Conservation (phyloP, 2,888 invertebrate species). For the Tinea pellionella region DNA sequence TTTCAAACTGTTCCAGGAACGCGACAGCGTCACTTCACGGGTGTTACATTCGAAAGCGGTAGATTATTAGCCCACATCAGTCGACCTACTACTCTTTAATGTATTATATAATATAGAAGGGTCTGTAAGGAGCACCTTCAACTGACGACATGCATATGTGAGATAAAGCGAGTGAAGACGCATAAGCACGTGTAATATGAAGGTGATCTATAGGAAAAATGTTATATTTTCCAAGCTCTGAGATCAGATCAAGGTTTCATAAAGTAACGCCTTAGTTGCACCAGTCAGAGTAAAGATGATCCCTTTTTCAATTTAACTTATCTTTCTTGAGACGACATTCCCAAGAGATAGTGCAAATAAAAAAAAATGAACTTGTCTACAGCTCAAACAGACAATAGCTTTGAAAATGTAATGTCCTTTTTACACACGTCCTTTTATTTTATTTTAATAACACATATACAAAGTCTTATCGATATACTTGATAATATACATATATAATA, state of each 20-base stretch:
- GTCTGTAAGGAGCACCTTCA: too few relatives aligned
- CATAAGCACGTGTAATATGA: too few relatives aligned
- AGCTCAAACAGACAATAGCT: neutral
- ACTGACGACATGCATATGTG: too few relatives aligned
- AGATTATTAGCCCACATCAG: too few relatives aligned
- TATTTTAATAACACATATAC: neutral
- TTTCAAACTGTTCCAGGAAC: too few relatives aligned
- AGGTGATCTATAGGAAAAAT: neutral
- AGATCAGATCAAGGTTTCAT: neutral
- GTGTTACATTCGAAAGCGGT: too few relatives aligned
- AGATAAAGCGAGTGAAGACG: too few relatives aligned
- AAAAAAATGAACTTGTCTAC: neutral
- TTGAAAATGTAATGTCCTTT: neutral
- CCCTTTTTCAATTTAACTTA: constrained; percentile 47
- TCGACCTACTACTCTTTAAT: too few relatives aligned
- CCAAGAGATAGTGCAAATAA: neutral
- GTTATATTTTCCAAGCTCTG: neutral
- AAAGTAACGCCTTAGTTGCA: neutral
- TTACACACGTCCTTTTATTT: neutral
- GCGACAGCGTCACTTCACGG: too few relatives aligned
- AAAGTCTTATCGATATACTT: too few relatives aligned
- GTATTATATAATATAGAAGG: too few relatives aligned
- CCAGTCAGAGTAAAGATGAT: constrained; percentile 27
- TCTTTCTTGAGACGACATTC: constrained; percentile 22
- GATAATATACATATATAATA: too few relatives aligned